Base-by-base conservation (phyloP, 2,113 vertebrate genomes). In the Colistium nudipinnis region DNA sequence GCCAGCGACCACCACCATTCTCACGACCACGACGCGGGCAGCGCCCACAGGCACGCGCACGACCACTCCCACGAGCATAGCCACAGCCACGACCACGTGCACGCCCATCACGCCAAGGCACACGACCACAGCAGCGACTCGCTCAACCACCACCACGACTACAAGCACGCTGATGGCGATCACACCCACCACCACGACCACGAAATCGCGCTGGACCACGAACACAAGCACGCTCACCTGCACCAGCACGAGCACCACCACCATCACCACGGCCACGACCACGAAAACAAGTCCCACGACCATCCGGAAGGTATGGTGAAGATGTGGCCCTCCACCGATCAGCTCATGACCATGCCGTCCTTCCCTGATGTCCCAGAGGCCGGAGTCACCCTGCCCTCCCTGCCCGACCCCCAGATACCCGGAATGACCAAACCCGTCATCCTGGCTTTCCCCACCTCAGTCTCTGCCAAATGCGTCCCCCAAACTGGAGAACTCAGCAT, bases 161-260 rank as follows among this genome's bases (percentile, higher is more conserved):
- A 93, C 71, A 51, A 69, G 1, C 92, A 93, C 3, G 17, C 36
- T 1, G 57, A 35, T 0, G 56, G 39, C 7, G 30, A 7, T 0
- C 82, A 90, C 74, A 92, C 90, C 2, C 92, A 93, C 5, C 85
- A 92, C 1, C 92, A 92, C 2, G 91, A 93, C 67, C 91, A 92
- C 1, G 92, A 93, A 62, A 7, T 87, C 0, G 87, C 89, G 1
- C 83, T 92, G 41, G 92, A 93, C 69, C 92, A 93, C 9, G 74
- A 90, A 6, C 92, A 93, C 80, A 85, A 84, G 33, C 92, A 93
- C 49, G 24, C 13, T 20, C 92, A 93, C 68, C 80, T 91, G 57
- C 92, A 93, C 2, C 78, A 80, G 3, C 86, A 93, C 2, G 91
- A 93, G 74, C 92, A 93, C 79, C 92, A 93, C 60, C 90, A 92